Evolutionary conservation across 2,888 invertebrate species (phyloP).

Genomic region (Aphrophora alni): DNA sequence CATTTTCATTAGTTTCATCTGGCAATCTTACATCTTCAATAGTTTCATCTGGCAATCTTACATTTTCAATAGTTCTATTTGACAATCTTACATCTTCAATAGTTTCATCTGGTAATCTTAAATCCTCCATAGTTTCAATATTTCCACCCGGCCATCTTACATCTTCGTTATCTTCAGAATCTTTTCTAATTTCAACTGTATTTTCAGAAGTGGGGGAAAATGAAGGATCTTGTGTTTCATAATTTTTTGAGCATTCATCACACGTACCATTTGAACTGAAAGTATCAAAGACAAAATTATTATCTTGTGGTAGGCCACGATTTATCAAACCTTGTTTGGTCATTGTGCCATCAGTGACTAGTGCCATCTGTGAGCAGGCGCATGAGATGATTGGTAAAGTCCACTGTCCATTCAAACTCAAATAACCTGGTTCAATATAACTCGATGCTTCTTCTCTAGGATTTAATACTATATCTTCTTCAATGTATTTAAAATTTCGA

Average conservation of each 20-base stretch:
- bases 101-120: neutral
- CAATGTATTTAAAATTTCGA: neutral
- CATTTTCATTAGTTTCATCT: neutral
- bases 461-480: neutral
- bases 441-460: neutral
- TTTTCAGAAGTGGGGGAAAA: neutral
- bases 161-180: neutral
- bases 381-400: slow-evolving; percentile 38
- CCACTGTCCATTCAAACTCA: slow-evolving; percentile 37
- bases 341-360: slow-evolving; percentile 33
- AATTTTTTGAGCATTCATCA: slow-evolving; percentile 22
- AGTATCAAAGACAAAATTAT: slow-evolving; percentile 15
- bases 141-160: neutral
- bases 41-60: neutral
- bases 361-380: slow-evolving; percentile 29
- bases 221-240: neutral
- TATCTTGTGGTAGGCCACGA: slow-evolving; percentile 34
- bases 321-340: slow-evolving; percentile 38
- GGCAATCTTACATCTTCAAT: slow-evolving; percentile 3
- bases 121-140: neutral
- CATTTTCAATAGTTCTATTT: neutral
- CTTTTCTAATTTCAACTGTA: neutral
- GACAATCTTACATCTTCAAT: neutral
- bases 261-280: slow-evolving; percentile 9
- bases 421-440: neutral